Conservation (phyloP, 2,797 vertebrate species). For the Mormyrus hasselquistii region DNA sequence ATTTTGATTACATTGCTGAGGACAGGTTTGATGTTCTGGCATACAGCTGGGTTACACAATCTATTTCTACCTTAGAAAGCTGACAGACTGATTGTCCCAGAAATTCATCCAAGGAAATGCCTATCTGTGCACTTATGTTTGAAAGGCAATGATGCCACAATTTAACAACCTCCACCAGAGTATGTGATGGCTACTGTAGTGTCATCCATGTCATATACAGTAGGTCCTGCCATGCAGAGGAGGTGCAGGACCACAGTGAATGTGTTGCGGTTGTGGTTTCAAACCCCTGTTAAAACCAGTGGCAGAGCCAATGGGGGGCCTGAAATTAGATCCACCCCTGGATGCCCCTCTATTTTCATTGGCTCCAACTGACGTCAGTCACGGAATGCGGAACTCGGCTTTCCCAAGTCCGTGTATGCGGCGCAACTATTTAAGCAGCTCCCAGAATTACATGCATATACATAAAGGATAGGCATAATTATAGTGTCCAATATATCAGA, state of each 20-base stretch:
- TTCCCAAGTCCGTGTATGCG: neutral
- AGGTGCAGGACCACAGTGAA: neutral
- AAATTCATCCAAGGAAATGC: neutral
- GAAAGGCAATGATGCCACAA: neutral
- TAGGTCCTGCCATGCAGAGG: neutral
- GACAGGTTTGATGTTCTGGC: neutral
- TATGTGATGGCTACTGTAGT: neutral
- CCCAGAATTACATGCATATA: neutral
- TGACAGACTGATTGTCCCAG: neutral
- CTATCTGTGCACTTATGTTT: neutral
- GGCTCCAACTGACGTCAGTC: neutral
- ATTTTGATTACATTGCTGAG: neutral
- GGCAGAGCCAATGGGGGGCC: neutral
- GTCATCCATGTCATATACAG: neutral
- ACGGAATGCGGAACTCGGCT: neutral
- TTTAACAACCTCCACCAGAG: neutral
- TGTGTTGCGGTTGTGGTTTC: neutral
- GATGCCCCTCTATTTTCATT: neutral
- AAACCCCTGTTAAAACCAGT: neutral
- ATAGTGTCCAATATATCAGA: neutral
- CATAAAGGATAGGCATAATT: neutral
- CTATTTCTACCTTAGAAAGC: neutral
- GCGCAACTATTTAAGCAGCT: neutral
- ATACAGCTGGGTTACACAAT: conserved; percentile 4
- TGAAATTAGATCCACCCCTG: neutral